Evolutionary conservation across 1,140 invertebrate species (phyloP), one percentile per base, ranked within the genome.

Genomic region (Vanessa atalanta): DNA sequence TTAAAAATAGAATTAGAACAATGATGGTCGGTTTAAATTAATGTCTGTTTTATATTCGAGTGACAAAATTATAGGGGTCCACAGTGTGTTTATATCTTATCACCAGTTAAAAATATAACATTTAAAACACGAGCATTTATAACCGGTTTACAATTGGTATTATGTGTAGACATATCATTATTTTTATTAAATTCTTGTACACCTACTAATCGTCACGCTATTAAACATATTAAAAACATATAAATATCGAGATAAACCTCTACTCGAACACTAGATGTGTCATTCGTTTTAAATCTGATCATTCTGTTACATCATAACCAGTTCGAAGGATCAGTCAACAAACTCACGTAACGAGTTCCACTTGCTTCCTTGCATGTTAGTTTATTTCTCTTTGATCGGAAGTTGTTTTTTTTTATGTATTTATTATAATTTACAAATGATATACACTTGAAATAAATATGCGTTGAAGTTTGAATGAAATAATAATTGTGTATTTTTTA

Each of bases 291-390:
- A 77, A 74, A 77, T 79, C 74, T 57, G 79, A 73, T 69, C 73
- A 79, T 77, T 79, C 73, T 65, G 82, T 91, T 91, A 89, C 88
- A 88, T 91, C 87, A 92, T 86, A 91, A 89, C 88, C 86, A 85
- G 87, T 88, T 81, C 79, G 82, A 72, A 79, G 80, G 77, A 84
- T 88, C 84, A 89, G 88, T 89, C 86, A 90, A 91, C 84, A 86
- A 86, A 86, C 87, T 79, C 83, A 87, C 82, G 80, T 70, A 77
- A 78, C 72, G 65, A 57, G 76, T 72, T 82, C 75, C 53, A 75
- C 72, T 77, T 77, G 68, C 53, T 73, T 67, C 71, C 71, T 73
- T 67, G 67, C 73, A 47, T n/a, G 43, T 20, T 47, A 65, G 43
- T 72, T n/a, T 57, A 14, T 61, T 61, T 61, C 57, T 23, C 37